Evolutionary conservation across 1,140 invertebrate genomes (phyloP).

Genomic region (Nasonia giraulti): DNA sequence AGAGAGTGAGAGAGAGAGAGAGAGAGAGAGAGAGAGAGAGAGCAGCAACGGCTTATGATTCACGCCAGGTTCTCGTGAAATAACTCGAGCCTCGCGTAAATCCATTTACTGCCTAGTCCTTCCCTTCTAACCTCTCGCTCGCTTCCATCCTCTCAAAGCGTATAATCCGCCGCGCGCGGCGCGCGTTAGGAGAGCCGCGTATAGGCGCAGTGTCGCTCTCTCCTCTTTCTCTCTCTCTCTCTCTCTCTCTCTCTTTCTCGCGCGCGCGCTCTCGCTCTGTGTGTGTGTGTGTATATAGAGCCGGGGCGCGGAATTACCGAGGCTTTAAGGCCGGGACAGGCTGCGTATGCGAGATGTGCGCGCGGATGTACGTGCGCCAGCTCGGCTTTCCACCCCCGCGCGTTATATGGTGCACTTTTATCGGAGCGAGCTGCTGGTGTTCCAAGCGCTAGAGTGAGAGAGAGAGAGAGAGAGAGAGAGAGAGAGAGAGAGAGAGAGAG

Average conservation of each 20-base stretch:
- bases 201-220: background rate
- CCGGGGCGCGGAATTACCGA: background rate
- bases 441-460: no score
- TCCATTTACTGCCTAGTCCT: conserved; percentile 39
- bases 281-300: background rate
- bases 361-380: no score
- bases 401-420: background rate
- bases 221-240: no score
- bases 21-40: background rate
- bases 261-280: background rate
- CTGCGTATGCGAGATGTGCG: background rate
- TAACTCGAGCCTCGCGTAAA: conserved; percentile 26
- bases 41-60: conserved; percentile 52
- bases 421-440: background rate
- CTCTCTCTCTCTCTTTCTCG: no score
- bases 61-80: conserved; percentile 42
- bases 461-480: no score
- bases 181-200: background rate
- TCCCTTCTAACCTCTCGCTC: background rate
- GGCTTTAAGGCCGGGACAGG: background rate
- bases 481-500: no score
- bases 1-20: background rate
- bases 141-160: background rate
- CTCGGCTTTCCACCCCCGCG: background rate
- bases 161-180: background rate